These are phyloP conservation scores for Podarcis raffonei DNA, from an alignment of 2,113 vertebrate genomes.

Conservation along the genomic window DNA sequence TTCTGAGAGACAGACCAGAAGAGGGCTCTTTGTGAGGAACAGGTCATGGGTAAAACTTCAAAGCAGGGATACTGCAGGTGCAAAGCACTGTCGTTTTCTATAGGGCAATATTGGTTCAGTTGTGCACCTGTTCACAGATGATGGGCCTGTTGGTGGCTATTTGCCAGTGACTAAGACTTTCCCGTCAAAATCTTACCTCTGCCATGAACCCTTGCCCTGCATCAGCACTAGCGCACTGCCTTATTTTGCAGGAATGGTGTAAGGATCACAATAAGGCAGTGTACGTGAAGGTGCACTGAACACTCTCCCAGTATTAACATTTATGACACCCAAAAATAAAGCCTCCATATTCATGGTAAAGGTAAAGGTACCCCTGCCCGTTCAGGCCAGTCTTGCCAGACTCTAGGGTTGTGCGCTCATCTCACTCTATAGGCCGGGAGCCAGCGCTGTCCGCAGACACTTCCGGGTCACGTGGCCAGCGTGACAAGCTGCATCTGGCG, in stretches of 20 bases:
- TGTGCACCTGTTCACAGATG: neutral
- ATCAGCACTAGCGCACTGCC: neutral
- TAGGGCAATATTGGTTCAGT: neutral
- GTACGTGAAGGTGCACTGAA: neutral
- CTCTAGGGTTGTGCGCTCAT: too few species aligned
- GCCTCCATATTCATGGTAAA: neutral
- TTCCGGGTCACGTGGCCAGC: too few species aligned
- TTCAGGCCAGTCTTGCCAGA: too few species aligned
- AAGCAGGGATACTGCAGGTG: neutral
- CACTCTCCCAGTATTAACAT: neutral
- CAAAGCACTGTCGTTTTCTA: neutral
- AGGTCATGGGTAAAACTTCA: neutral
- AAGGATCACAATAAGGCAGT: neutral
- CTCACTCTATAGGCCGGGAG: too few species aligned
- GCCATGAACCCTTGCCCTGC: neutral
- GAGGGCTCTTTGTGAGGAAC: neutral
- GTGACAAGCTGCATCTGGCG: too few species aligned
- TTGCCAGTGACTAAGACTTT: neutral
- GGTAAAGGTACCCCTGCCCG: too few species aligned
- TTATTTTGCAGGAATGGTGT: too few species aligned
- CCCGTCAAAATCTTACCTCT: neutral
- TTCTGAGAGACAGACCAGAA: constrained; percentile 75
- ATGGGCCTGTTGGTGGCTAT: neutral
- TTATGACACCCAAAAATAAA: neutral
- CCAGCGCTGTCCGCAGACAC: too few species aligned